Evolutionary conservation across 2,888 invertebrate genomes (phyloP), one percentile per base, ranked within the genome.

Genomic region (Tachystola acroxantha): DNA sequence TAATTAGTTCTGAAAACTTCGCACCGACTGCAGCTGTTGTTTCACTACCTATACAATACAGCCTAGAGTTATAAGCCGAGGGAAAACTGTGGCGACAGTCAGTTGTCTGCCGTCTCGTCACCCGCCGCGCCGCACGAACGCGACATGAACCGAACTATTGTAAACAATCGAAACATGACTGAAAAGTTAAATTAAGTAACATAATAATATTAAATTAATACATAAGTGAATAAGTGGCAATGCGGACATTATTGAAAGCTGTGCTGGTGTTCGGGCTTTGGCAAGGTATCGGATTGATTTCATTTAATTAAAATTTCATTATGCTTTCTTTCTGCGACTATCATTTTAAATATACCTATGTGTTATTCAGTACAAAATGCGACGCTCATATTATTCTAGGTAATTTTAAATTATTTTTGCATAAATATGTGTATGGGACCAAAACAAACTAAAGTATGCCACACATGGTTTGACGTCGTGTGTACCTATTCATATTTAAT

Each of bases 61-160:
- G 62, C 68, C 60, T n/a, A n/a, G n/a, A 61, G 71, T 64, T 79
- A 79, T 68, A 81, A 73, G 66, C n/a, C 68, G 67, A 66, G 73
- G 72, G 73, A 72, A 72, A 65, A 53, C 56, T 54, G 46, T 51
- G 44, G 54, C 49, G 48, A 51, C 61, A 50, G 57, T 60, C 78
- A 75, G 75, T 79, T 67, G 75, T 63, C 65, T 45, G 11, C 11
- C 12, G 10, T 11, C 10, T 3, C 10, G n/a, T 30, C 10, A 11
- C 5, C 11, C 10, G 34, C 1, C 25, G 25, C 36, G 30, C 5
- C 32, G 12, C 10, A 10, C 11, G 11, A 10, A 22, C 26, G 16
- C 7, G 32, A 9, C 9, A 13, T 14, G 10, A 12, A 27, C 27
- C 19, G 11, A n/a, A 24, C 10, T 11, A 11, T 10, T 24, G 30